phyloP scores from a whole-genome alignment of 2,113 vertebrate species.

The Engystomops pustulosus region DNA sequence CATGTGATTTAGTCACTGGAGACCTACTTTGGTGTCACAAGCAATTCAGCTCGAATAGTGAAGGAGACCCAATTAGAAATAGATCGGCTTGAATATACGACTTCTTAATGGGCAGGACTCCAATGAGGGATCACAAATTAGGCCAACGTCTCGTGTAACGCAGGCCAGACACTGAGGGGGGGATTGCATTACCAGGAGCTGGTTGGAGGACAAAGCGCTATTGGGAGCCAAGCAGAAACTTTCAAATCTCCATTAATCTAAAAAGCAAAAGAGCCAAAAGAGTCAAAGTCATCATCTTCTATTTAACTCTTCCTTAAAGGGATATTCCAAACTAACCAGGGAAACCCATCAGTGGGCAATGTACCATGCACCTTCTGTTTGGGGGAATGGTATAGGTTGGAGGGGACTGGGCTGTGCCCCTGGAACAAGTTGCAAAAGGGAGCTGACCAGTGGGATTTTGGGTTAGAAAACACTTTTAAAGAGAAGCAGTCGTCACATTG shows the following conservation, averaged over 20 bases:
- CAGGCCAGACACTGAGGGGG: neutral
- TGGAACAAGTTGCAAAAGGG: no score
- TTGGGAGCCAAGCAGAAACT: neutral
- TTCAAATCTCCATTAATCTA: neutral
- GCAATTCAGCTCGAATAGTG: neutral
- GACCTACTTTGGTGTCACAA: neutral
- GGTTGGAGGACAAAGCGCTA: neutral
- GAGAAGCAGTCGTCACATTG: no score
- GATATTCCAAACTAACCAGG: no score
- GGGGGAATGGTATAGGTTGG: no score
- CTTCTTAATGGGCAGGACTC: slow-evolving; percentile 2
- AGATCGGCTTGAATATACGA: neutral
- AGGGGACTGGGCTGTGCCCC: no score
- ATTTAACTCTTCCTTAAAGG: no score
- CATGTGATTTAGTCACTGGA: neutral
- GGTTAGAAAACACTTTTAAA: no score
- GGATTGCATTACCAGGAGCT: neutral
- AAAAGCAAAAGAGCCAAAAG: no score
- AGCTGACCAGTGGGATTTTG: no score
- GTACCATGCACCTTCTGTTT: no score
- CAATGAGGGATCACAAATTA: slow-evolving; percentile 9
- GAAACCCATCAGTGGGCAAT: no score
- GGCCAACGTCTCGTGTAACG: neutral
- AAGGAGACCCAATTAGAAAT: neutral
- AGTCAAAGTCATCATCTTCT: no score